Evolutionary conservation across 2,797 vertebrate genomes (phyloP), one percentile per base, ranked within the genome.

Genomic region (Falco peregrinus): DNA sequence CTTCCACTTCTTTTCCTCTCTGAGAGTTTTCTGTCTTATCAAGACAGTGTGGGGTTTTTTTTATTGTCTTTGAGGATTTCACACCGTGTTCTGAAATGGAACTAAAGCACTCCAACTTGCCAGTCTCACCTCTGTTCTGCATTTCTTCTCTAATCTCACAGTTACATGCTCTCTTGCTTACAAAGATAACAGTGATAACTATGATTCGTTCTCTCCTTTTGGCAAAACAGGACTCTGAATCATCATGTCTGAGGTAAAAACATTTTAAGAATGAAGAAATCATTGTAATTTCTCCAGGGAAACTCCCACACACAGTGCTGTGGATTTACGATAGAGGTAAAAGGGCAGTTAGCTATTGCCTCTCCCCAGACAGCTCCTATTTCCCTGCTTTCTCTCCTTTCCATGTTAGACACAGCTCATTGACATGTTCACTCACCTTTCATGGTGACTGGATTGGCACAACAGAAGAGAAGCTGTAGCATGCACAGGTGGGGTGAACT

Each of bases 341-440:
- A 51, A 17, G 20, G 16, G 6, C 1, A 0, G 43, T 48, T 47
- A 71, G 29, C 21, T 9, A 21, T 33, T 1, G 0, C 60, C 13
- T 33, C 13, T 71, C n/a, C 37, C 10, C 43, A 39, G 4, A 65
- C 33, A 73, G 10, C 17, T 61, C 43, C 6, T 26, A 4, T 45
- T 82, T 57, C 33, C 8, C 17, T 50, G 11, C 16, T 45, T 65
- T 75, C 26, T 80, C 29, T 63, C 17, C 10, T 63, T 74, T 31
- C 41, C 5, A 7, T 13, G 11, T 41, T 33, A 74, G 48, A 39
- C 41, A 54, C 24, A 31, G 28, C 15, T 74, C 29, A 45, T 6
- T 59, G 45, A 13, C 19, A 33, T 18, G 13, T 64, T 70, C n/a
- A 47, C n/a, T 8, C 12, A 13, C 18, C 35, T 76, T 81, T 80